Evolutionary conservation across 1,140 invertebrate species (phyloP), one percentile per base, ranked within the genome.

Genomic region (Xylocopa sonorina): DNA sequence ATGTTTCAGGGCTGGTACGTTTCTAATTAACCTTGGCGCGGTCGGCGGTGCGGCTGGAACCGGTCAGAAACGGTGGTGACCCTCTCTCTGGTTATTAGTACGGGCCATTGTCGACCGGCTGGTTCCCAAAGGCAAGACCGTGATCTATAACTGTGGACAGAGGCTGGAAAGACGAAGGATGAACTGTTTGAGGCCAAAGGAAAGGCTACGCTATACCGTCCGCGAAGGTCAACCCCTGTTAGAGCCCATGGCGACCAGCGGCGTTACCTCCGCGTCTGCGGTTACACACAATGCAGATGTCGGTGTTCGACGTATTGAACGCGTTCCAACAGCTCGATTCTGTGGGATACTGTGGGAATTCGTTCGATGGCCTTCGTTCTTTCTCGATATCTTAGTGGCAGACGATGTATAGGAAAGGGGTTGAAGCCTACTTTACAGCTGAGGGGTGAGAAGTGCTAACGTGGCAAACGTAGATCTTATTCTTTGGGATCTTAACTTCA

Each of bases 161-260:
- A 76, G 76, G 50, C 77, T 88, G 86, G 78, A 80, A 78, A 85
- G 80, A 80, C 82, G 82, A 86, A 88, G 83, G 80, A 85, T 86
- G 78, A 80, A 82, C 57, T 50, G 80, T 74, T 29, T 62, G 67
- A 57, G 63, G 53, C 63, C 24, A 46, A 67, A n/a, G 46, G 46
- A 67, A 78, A 64, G 63, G 67, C 43, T 58, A 81, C 58, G 48
- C 50, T 81, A 75, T 53, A 84, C 72, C 64, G 58, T 77, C 69
- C 41, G 64, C 79, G 79, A 85, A 85, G 83, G 79, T 84, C 83
- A 81, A 71, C 84, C 66, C 34, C 29, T 50, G 73, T 78, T 34
- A 73, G 79, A 73, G 64, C 12, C 68, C 53, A 74, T n/a, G 68
- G 76, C 80, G 74, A 85, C 63, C 73, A 51, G 64, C 34, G 68